These are phyloP conservation scores for Dioctria rufipes DNA, from an alignment of 2,888 invertebrate species.

Conservation along the genomic window DNA sequence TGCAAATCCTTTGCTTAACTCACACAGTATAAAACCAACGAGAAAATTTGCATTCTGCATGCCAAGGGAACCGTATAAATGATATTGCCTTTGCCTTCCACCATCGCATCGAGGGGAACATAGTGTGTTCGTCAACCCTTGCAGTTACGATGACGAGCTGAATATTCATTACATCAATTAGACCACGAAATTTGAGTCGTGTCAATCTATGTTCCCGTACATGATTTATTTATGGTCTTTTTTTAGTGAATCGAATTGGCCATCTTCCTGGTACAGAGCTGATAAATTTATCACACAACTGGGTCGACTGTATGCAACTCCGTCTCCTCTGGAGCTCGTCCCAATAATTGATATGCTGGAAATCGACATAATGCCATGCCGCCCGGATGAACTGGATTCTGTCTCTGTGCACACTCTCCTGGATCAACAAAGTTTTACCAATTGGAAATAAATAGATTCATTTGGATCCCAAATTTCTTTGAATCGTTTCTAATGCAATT, in stretches of 20 bases:
- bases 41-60: constrained; percentile 39
- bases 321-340: neutral
- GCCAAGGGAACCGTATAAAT: neutral
- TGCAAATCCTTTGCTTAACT: constrained; percentile 32
- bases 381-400: constrained; percentile 2
- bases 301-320: neutral
- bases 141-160: constrained; percentile 44
- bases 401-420: neutral
- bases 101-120: neutral
- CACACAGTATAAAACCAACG: constrained; percentile 35
- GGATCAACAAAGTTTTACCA: neutral
- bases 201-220: constrained; percentile 47
- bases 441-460: neutral
- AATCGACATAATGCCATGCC: neutral
- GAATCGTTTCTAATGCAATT: neutral
- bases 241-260: constrained; percentile 37
- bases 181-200: constrained; percentile 49
- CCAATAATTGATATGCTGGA: neutral
- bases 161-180: constrained; percentile 52
- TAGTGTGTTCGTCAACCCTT: constrained; percentile 32
- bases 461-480: neutral
- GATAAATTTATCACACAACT: constrained; percentile 37
- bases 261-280: constrained; percentile 33
- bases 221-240: constrained; percentile 50
- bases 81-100: neutral